Evolutionary conservation across 37 sponge, comb jelly and placozoan genomes (phyloP).

Genomic region (Mnemiopsis leidyi): DNA sequence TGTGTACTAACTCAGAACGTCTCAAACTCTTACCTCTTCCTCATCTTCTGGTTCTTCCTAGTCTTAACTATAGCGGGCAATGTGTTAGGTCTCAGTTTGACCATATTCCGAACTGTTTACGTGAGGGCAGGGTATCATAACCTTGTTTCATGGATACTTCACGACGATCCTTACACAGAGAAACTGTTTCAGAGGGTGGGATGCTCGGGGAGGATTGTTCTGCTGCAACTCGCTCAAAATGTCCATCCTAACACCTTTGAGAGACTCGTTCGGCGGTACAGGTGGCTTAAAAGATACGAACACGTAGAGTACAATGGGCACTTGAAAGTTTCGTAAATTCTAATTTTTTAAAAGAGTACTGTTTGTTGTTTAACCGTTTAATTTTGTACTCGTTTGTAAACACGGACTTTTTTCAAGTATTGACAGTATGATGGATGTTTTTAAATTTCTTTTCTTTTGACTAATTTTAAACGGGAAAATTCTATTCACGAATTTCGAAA

Average conservation of each 20-base stretch:
- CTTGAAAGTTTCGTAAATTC: neutral
- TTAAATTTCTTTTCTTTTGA: too few species aligned
- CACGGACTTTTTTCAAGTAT: too few species aligned
- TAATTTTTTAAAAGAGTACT: neutral
- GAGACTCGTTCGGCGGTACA: neutral
- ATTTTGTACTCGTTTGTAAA: too few species aligned
- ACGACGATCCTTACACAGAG: neutral
- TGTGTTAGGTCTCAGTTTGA: neutral
- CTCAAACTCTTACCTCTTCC: conserved; percentile 8
- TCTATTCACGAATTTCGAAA: too few species aligned
- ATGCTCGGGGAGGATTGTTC: neutral
- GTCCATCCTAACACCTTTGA: neutral
- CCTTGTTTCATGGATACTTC: neutral
- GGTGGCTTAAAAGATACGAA: neutral
- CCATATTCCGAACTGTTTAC: neutral
- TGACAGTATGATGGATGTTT: too few species aligned
- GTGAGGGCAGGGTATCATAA: neutral
- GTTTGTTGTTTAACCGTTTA: too few species aligned
- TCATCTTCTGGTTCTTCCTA: neutral
- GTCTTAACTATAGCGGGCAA: neutral
- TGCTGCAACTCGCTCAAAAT: neutral
- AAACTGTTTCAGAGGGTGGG: neutral
- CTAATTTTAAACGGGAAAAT: too few species aligned
- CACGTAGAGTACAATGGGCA: conserved; percentile 30
- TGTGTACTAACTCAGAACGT: conserved; percentile 38